Conservation (phyloP, 2,888 invertebrate genomes). For the Phania funesta region DNA sequence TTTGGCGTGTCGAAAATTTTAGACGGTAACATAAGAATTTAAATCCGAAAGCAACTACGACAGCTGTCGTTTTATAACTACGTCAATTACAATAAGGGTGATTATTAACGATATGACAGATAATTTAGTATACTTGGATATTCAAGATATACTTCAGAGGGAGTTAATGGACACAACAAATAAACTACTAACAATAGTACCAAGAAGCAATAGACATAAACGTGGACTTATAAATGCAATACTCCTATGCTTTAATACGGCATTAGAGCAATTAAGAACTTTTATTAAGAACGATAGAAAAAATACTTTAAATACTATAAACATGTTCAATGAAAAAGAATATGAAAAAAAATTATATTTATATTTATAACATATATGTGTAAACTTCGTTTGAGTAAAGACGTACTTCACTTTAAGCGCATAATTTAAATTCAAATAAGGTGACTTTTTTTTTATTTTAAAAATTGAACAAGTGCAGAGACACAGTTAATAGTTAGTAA, state of each 20-base stretch:
- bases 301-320: neutral
- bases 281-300: neutral
- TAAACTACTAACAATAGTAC: neutral
- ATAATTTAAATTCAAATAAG: no score
- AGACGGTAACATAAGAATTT: no score
- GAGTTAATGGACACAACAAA: neutral
- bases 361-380: no score
- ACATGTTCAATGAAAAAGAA: neutral
- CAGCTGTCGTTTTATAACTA: no score
- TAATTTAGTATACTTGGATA: neutral
- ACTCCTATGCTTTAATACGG: neutral
- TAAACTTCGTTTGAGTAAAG: no score
- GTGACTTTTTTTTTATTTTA: no score
- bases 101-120: neutral
- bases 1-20: no score
- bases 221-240: slow-evolving; percentile 1
- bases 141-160: neutral
- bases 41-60: no score
- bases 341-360: neutral
- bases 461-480: no score
- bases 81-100: no score
- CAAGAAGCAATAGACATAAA: neutral
- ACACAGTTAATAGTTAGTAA: no score
- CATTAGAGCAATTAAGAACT: neutral
- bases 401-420: no score